These are phyloP conservation scores for Sebastes matsubarae DNA, from an alignment of 2,797 vertebrate genomes.

Conservation along the genomic window DNA sequence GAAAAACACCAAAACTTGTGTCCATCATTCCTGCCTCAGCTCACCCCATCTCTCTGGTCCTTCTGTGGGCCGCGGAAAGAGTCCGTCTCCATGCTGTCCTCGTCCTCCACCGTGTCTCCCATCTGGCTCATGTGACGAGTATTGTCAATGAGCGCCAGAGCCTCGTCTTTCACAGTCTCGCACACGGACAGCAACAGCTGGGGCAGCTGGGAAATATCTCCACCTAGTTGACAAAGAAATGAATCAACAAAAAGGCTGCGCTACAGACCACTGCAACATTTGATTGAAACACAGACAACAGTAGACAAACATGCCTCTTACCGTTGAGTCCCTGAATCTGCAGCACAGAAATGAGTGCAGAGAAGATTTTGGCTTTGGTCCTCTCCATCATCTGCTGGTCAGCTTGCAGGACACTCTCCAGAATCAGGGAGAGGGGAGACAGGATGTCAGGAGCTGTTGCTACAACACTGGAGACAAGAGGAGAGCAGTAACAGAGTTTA, in stretches of 20 bases:
- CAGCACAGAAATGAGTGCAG: constrained; percentile 91
- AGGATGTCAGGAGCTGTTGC: constrained; percentile 89
- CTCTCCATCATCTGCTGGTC: constrained; percentile 94
- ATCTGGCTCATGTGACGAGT: constrained; percentile 85
- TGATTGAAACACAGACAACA: background rate
- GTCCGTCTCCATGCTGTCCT: constrained; percentile 98
- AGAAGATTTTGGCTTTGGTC: constrained; percentile 96
- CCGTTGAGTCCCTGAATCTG: constrained; percentile 94
- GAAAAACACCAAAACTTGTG: background rate
- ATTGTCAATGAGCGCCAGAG: constrained; percentile 88
- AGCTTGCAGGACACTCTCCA: constrained; percentile 92
- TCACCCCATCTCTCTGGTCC: constrained; percentile 95
- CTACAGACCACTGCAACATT: background rate
- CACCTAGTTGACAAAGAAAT: constrained; percentile 65
- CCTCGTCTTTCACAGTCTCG: constrained; percentile 93
- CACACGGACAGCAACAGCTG: constrained; percentile 93
- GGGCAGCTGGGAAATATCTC: constrained; percentile 91
- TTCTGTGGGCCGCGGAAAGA: constrained; percentile 87
- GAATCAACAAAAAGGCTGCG: background rate
- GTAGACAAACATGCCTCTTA: constrained; percentile 56
- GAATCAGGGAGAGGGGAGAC: constrained; percentile 89
- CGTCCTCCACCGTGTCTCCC: constrained; percentile 83
- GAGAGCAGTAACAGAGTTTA: background rate
- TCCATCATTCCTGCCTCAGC: background rate
- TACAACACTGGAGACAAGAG: constrained; percentile 83